Percentiles rank a stretch among this genome's conserved stretches.
phyloP scores from a whole-genome alignment of 2,113 vertebrate genomes.

The Naja naja region DNA sequence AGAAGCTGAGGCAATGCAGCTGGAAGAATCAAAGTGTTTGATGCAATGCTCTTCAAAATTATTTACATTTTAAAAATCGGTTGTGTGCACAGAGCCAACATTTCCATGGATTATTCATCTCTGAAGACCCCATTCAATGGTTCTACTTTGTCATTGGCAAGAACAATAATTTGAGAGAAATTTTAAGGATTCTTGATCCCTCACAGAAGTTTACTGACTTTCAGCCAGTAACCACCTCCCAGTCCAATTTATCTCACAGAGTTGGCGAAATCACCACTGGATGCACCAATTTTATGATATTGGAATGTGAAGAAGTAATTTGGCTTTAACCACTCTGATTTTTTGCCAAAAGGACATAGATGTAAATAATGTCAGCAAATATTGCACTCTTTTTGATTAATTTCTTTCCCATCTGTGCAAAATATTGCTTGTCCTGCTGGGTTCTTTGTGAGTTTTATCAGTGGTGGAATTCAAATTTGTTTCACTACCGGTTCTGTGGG shows the following conservation, averaged over 20 bases:
- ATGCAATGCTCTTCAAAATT: neutral
- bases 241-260: neutral
- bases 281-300: neutral
- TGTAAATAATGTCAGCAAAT: neutral
- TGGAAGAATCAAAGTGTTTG: neutral
- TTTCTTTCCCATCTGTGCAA: neutral
- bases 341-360: neutral
- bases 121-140: neutral
- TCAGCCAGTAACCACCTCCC: neutral
- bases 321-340: neutral
- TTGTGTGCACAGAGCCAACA: neutral
- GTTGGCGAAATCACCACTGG: neutral
- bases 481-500: too few species aligned
- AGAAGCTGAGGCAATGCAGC: neutral
- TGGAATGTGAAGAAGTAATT: neutral
- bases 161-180: neutral
- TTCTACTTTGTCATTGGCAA: neutral
- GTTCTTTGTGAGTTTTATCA: neutral
- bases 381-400: neutral
- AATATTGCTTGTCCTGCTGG: neutral
- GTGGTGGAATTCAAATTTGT: too few species aligned
- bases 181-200: neutral
- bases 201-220: neutral
- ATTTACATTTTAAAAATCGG: neutral
- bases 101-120: neutral